phyloP scores from a whole-genome alignment of 2,113 vertebrate species.

The Albula goreensis region DNA sequence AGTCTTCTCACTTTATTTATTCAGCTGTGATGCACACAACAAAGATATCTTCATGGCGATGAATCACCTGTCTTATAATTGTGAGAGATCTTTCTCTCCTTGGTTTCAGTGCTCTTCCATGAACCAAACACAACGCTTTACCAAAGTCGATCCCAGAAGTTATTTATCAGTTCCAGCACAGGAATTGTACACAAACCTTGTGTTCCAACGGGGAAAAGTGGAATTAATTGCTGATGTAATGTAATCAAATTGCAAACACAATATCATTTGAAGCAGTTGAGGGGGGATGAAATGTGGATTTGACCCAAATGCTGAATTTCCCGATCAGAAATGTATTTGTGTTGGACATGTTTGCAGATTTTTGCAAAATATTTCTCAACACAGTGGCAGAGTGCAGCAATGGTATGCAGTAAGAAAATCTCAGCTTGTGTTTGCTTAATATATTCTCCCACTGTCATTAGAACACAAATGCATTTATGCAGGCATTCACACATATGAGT shows the following conservation, averaged over 20 bases:
- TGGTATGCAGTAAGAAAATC: background rate
- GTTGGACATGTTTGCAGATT: background rate
- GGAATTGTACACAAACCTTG: no score
- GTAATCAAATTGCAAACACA: background rate
- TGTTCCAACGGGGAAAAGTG: no score
- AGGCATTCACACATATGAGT: no score
- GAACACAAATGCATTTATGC: background rate
- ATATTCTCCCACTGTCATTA: background rate
- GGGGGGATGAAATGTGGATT: background rate
- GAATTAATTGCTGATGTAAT: background rate
- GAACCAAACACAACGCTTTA: background rate
- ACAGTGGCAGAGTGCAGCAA: background rate
- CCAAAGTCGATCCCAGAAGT: background rate
- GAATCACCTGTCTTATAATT: constrained; percentile 13
- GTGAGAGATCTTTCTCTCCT: background rate
- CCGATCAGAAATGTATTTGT: background rate
- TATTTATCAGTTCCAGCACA: background rate
- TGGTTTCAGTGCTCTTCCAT: constrained; percentile 1
- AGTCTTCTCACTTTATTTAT: constrained; percentile 27
- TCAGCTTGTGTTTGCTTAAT: background rate
- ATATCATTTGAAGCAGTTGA: background rate
- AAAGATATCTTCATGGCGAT: constrained; percentile 13
- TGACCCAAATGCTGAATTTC: background rate
- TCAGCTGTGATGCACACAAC: constrained; percentile 6
- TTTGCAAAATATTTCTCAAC: background rate